Conservation (phyloP, 2,113 vertebrate genomes). For the Nipponia nippon region DNA sequence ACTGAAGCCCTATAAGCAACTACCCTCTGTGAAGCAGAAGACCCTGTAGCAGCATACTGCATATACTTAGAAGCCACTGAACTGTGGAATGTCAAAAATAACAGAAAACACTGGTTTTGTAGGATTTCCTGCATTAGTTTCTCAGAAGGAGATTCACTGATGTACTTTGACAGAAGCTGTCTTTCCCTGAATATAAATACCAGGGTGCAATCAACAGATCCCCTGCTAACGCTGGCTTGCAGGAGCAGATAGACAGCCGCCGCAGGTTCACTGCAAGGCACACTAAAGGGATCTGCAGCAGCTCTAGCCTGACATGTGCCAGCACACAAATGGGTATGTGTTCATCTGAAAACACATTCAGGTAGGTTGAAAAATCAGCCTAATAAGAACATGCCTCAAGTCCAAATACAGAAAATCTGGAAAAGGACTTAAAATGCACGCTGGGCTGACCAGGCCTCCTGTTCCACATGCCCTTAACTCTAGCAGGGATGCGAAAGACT, state of each 20-base stretch:
- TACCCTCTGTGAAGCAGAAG: neutral
- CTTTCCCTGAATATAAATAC: neutral
- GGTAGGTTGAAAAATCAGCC: neutral
- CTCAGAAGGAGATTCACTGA: neutral
- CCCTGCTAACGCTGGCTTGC: fast-evolving
- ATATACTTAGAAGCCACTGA: neutral
- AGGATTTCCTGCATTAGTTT: neutral
- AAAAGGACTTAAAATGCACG: neutral
- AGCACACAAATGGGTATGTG: neutral
- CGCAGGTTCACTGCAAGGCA: neutral
- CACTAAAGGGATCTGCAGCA: neutral
- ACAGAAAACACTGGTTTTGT: neutral
- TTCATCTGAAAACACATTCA: neutral
- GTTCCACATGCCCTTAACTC: neutral
- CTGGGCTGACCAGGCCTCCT: neutral
- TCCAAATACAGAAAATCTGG: neutral
- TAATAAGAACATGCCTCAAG: neutral
- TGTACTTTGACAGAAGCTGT: neutral
- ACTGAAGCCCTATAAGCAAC: neutral
- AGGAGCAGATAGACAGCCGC: neutral
- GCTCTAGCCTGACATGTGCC: neutral
- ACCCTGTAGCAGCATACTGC: neutral
- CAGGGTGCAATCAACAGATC: neutral
- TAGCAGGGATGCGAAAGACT: neutral
- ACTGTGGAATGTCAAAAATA: neutral